Evolutionary conservation across 1,140 invertebrate genomes (phyloP).

Genomic region (Drosophila sp.): DNA sequence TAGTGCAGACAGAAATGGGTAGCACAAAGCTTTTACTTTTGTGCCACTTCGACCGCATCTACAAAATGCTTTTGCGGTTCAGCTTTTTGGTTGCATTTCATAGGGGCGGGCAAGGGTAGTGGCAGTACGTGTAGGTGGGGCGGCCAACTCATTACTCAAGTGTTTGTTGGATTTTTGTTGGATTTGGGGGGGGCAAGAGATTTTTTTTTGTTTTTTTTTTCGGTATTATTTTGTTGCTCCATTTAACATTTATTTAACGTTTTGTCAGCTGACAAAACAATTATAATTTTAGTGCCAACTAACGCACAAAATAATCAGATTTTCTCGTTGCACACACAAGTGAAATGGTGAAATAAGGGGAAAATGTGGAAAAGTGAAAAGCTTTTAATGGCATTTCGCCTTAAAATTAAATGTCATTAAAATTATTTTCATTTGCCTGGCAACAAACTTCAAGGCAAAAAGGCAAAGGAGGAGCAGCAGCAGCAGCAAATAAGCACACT

Average conservation of each 20-base stretch:
- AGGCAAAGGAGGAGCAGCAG: neutral
- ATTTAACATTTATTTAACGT: conserved; percentile 11
- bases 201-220: neutral
- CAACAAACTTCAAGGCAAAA: conserved; percentile 27
- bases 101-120: neutral
- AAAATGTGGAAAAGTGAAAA: conserved; percentile 62
- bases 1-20: neutral
- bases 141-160: conserved; percentile 31
- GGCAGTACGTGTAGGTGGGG: neutral
- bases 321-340: conserved; percentile 27
- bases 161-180: conserved; percentile 4
- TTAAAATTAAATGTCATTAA: conserved; percentile 76
- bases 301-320: conserved; percentile 77
- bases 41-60: conserved; percentile 28
- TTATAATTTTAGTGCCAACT: conserved; percentile 60
- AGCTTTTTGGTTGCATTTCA: conserved; percentile 22
- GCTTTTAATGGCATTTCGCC: conserved; percentile 77
- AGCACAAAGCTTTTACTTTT: conserved; percentile 34
- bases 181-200: no score
- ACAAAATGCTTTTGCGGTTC: conserved; percentile 53
- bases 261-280: conserved; percentile 52
- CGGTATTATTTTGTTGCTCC: conserved; percentile 1
- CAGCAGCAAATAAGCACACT: neutral
- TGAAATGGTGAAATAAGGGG: conserved; percentile 18
- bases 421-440: conserved; percentile 66